phyloP scores from a whole-genome alignment of 2,113 vertebrate species.

The Theristicus caerulescens region DNA sequence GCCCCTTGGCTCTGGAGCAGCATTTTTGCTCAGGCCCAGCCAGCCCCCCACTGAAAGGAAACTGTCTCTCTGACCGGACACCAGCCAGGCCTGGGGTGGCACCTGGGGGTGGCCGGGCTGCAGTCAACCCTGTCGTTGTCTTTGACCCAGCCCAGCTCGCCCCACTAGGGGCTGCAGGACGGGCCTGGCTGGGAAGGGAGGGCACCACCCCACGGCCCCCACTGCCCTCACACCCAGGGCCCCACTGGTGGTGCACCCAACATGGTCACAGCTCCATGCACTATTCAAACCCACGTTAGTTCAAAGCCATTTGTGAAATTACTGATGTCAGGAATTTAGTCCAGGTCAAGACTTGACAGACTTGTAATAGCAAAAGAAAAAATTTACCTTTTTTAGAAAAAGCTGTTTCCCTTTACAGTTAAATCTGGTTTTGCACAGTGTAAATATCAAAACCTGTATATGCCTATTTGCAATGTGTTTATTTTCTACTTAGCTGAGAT shows the following conservation, averaged over 20 bases:
- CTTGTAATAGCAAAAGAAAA: not conserved
- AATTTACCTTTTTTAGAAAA: not conserved
- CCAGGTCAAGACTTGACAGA: not conserved
- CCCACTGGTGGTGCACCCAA: fast-evolving
- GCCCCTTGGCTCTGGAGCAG: not conserved
- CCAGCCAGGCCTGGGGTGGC: not conserved
- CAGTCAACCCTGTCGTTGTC: fast-evolving
- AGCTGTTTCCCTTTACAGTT: not conserved
- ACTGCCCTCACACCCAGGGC: not conserved
- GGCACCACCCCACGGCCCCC: fast-evolving
- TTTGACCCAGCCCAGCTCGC: not conserved
- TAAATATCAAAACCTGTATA: not conserved
- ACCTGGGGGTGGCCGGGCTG: not conserved
- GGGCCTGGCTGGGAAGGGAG: not conserved
- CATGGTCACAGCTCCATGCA: not conserved
- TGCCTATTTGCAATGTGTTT: not conserved
- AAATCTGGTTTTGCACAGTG: not conserved
- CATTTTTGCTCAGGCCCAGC: fast-evolving
- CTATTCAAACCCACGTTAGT: fast-evolving
- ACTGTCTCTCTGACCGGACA: not conserved
- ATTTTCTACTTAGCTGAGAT: not conserved
- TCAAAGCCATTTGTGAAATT: not conserved
- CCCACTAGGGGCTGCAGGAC: not conserved
- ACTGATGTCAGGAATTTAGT: not conserved
- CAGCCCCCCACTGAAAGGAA: not conserved